A percentile compares a stretch with the other conserved stretches of the same genome.
Conservation (phyloP, 2,797 vertebrate species). For the Amphiprion clarkii region DNA sequence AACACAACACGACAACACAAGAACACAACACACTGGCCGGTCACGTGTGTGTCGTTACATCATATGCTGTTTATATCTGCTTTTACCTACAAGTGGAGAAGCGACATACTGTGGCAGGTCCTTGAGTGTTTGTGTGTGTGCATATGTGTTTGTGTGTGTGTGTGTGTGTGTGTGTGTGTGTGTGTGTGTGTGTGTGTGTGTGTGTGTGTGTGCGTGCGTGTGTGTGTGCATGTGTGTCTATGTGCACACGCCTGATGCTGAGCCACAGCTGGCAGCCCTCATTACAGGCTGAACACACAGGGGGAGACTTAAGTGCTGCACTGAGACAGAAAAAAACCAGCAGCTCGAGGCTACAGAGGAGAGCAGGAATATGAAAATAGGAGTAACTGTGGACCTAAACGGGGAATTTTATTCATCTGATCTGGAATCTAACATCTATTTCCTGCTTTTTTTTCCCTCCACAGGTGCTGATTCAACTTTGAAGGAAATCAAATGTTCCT, state of each 20-base stretch:
- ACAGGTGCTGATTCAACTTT: background rate
- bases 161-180: conserved; percentile 18
- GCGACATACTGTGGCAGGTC: conserved; percentile 19
- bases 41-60: conserved; percentile 24
- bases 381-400: conserved; percentile 16
- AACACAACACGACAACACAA: too few species aligned
- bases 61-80: conserved; percentile 30
- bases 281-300: conserved; percentile 67
- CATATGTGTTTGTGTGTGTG: background rate
- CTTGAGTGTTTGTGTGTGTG: background rate
- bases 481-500: background rate
- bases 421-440: background rate
- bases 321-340: conserved; percentile 49
- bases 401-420: conserved; percentile 16
- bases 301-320: conserved; percentile 71
- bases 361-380: conserved; percentile 29
- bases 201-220: background rate
- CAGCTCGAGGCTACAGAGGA: conserved; percentile 40
- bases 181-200: background rate
- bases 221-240: conserved; percentile 20
- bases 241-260: conserved; percentile 13
- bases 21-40: background rate
- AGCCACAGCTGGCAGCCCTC: conserved; percentile 75
- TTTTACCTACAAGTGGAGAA: conserved; percentile 44
- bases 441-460: background rate